phyloP scores from a whole-genome alignment of 2,797 vertebrate genomes.

The Amblyraja radiata region DNA sequence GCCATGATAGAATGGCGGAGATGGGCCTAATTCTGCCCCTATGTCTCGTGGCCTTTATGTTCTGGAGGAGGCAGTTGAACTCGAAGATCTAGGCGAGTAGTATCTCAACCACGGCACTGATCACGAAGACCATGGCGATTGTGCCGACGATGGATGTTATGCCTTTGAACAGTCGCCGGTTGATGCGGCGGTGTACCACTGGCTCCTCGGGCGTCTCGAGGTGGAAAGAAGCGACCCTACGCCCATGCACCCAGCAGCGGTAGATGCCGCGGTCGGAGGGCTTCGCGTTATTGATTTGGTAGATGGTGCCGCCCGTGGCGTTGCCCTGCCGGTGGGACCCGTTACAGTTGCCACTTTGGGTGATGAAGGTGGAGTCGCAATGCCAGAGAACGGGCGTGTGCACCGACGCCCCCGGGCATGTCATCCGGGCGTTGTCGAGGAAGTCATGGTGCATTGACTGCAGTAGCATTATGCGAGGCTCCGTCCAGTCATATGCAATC shows the following conservation, averaged over 20 bases:
- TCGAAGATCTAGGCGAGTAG: not conserved
- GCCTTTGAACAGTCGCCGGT: not conserved
- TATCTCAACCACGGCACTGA: not conserved
- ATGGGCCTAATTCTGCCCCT: too few species aligned
- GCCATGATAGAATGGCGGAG: too few species aligned
- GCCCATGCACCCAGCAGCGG: not conserved
- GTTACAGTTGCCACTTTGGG: not conserved
- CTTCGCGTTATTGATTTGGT: not conserved
- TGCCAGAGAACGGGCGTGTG: conserved; percentile 8
- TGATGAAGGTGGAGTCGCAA: not conserved
- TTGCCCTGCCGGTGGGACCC: not conserved
- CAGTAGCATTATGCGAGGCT: not conserved
- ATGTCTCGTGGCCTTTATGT: too few species aligned
- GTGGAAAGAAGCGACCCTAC: not conserved
- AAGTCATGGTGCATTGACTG: not conserved
- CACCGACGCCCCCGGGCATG: not conserved
- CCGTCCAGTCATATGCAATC: not conserved
- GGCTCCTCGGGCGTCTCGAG: not conserved
- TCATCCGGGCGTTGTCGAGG: not conserved
- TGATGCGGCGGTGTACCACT: not conserved
- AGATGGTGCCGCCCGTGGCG: not conserved
- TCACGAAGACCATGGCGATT: not conserved
- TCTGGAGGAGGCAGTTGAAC: too few species aligned
- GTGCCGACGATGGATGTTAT: not conserved
- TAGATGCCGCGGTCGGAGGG: not conserved